A percentile compares a stretch with the other conserved stretches of the same genome.
Conservation (phyloP, 2,797 vertebrate genomes). For the Sebastes alutus region DNA sequence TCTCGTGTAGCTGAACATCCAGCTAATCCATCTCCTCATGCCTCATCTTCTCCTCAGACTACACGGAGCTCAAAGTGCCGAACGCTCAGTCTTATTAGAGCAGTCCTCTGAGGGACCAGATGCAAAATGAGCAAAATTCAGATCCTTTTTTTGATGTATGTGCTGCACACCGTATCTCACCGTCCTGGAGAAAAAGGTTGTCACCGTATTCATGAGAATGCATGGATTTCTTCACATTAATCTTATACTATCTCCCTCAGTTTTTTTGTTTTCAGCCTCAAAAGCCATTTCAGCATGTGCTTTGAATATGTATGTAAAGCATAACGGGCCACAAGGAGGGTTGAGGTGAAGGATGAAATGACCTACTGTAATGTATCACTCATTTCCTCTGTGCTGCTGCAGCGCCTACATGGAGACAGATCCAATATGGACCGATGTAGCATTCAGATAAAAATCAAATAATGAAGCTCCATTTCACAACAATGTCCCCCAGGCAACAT, state of each 20-base stretch:
- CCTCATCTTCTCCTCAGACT: constrained; percentile 45
- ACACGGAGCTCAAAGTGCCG: constrained; percentile 35
- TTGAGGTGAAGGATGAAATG: constrained; percentile 40
- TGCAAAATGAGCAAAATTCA: constrained; percentile 64
- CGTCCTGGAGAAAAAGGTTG: constrained; percentile 38
- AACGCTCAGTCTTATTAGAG: constrained; percentile 40
- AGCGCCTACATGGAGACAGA: constrained; percentile 34
- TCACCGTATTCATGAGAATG: constrained; percentile 53
- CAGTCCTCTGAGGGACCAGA: constrained; percentile 30
- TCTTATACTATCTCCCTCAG: constrained; percentile 33
- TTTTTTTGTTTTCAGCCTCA: constrained; percentile 30
- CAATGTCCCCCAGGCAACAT: constrained; percentile 34
- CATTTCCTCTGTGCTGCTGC: constrained; percentile 51
- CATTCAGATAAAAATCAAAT: constrained; percentile 60
- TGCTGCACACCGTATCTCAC: constrained; percentile 23
- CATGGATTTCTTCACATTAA: constrained; percentile 59
- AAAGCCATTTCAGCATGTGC: constrained; percentile 19
- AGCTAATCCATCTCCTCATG: constrained; percentile 62
- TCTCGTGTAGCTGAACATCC: constrained; percentile 49
- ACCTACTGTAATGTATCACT: constrained; percentile 46
- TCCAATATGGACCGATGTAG: constrained; percentile 50
- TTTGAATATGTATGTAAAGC: constrained; percentile 53
- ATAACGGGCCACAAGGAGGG: constrained; percentile 25
- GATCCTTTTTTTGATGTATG: constrained; percentile 44
- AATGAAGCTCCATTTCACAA: constrained; percentile 46